Evolutionary conservation across 2,888 invertebrate species (phyloP), one percentile per base, ranked within the genome.

Genomic region (Epistrophe eligans): DNA sequence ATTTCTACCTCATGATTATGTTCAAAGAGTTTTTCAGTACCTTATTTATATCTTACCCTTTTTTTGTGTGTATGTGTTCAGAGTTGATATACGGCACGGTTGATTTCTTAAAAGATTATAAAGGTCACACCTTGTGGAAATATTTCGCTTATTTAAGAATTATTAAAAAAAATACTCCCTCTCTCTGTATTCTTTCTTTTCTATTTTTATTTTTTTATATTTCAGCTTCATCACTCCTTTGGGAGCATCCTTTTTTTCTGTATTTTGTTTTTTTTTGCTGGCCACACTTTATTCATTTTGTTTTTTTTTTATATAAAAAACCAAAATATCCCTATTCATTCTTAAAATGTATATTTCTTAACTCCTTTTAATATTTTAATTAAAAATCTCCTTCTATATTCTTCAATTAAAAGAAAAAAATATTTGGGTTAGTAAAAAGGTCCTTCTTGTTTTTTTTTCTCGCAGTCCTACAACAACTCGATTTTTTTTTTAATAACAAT

Each of bases 361-460:
- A 40, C 35, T 67, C 48, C 52, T 35, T 55, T 87, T 77, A 52
- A 45, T 72, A 74, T 82, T 87, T 85, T 85, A 85, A 85, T 85
- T 85, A 85, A 82, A 84, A 77, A 70, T 19, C 67, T 57, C 70
- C 67, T 71, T 76, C 40, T 66, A 35, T 66, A 35, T 45, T 35
- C 55, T 57, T 62, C 8, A 32, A 45, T 15, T 35, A 2, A 28
- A 67, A 48, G 11, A 28, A 62, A 43, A 58, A 38, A 58, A 17
- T 8, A 24, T 24, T 24, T 67, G 52, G 52, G 70, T 81, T 70
- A 55, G 55, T 81, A 73, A 62, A 81, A 81, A 43, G 55, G 11
- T 28, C 48, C 28, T 45, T 60, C 2, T 38, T 62, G n/a, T 8
- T 19, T 48, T 55, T 50, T 32, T 15, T 4, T 32, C 50, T 17